These are phyloP conservation scores for Lophotriccus pileatus DNA, from an alignment of 2,797 vertebrate genomes.

Conservation along the genomic window DNA sequence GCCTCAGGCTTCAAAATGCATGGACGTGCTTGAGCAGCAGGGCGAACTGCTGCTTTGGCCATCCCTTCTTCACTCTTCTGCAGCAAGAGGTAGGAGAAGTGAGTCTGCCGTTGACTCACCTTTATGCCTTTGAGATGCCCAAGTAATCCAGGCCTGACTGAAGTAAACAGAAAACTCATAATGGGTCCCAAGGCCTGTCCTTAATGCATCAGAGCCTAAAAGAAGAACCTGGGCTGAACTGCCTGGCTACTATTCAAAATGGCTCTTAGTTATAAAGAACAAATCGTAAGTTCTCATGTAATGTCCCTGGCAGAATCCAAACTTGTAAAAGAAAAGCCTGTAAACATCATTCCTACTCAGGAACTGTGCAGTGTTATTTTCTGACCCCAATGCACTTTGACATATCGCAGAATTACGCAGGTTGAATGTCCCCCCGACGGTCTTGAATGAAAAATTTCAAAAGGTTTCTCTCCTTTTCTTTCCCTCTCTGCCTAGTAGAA, in stretches of 20 bases:
- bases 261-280: slow-evolving; percentile 55
- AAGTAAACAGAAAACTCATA: background rate
- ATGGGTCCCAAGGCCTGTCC: fast-evolving
- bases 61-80: background rate
- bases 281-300: slow-evolving; percentile 64
- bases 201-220: background rate
- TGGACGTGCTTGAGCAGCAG: background rate
- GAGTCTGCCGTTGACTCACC: background rate
- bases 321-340: slow-evolving; percentile 51
- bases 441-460: background rate
- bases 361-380: slow-evolving; percentile 4
- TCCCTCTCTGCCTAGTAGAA: background rate
- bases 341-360: slow-evolving; percentile 51
- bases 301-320: slow-evolving; percentile 41
- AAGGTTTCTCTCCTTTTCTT: background rate
- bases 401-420: background rate
- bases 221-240: slow-evolving; percentile 33
- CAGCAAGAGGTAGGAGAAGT: background rate
- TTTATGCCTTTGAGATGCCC: background rate
- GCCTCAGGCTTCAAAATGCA: background rate
- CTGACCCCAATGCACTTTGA: background rate
- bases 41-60: fast-evolving
- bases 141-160: background rate
- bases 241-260: slow-evolving; percentile 34
- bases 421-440: background rate